These are phyloP conservation scores for Anolis sagrei DNA, from an alignment of 2,113 vertebrate genomes.

Conservation along the genomic window DNA sequence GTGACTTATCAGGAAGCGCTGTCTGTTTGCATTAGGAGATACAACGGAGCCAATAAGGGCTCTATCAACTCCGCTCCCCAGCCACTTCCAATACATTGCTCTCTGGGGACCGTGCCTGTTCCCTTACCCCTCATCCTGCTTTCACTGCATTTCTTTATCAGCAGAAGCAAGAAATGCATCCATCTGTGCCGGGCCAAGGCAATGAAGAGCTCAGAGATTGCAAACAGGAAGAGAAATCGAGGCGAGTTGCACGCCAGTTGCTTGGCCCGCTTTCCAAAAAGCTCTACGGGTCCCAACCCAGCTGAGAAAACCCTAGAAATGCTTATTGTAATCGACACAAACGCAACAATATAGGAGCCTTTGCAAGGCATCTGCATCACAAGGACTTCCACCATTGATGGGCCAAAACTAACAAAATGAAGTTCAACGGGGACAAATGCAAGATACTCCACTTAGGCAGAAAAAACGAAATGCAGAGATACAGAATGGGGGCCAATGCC, in stretches of 20 bases:
- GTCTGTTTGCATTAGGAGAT: conserved; percentile 22
- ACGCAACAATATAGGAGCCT: too few relatives aligned
- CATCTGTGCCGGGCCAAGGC: neutral
- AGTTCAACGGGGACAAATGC: too few relatives aligned
- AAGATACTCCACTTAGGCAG: too few relatives aligned
- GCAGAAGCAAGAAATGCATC: neutral
- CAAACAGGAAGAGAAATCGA: neutral
- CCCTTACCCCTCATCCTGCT: neutral
- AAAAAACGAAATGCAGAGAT: too few relatives aligned
- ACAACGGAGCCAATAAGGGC: neutral
- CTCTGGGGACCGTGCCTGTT: neutral
- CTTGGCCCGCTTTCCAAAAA: too few relatives aligned
- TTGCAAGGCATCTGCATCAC: too few relatives aligned
- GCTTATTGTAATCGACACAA: neutral
- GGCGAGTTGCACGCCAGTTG: neutral
- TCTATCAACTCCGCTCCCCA: neutral
- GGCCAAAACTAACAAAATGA: too few relatives aligned
- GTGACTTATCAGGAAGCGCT: conserved; percentile 3
- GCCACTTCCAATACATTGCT: neutral
- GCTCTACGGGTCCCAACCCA: neutral
- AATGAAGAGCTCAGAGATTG: neutral
- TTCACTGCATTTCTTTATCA: neutral
- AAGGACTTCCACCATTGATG: neutral
- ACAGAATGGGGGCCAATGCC: too few relatives aligned
- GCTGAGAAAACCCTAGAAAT: neutral